Conservation (phyloP, 2,113 vertebrate genomes). For the Gorilla gorilla region DNA sequence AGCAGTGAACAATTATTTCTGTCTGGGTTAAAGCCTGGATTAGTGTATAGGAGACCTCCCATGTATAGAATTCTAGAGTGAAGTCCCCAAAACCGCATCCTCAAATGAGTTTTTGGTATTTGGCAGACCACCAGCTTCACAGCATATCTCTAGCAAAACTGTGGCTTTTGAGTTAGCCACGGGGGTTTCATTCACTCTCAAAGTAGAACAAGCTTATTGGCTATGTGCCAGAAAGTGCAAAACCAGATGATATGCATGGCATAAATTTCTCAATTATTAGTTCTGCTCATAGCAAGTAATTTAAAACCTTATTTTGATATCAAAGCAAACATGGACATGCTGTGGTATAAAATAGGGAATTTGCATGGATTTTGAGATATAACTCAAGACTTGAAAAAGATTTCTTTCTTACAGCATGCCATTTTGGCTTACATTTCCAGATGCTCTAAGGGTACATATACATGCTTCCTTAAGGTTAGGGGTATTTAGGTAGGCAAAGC, state of each 20-base stretch:
- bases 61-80: background rate
- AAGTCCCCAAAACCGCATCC: background rate
- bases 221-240: background rate
- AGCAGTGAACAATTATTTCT: background rate
- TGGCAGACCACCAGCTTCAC: background rate
- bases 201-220: background rate
- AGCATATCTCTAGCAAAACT: background rate
- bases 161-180: background rate
- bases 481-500: background rate
- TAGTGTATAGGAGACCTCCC: background rate
- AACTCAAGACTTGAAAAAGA: background rate
- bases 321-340: background rate
- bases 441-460: background rate
- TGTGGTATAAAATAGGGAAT: background rate
- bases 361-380: background rate
- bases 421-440: background rate
- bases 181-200: background rate
- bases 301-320: background rate
- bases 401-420: background rate
- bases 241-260: background rate
- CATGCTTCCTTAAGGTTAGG: background rate
- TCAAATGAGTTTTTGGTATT: background rate
- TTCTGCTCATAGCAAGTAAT: background rate
- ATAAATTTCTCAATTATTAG: background rate
- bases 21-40: background rate